phyloP scores from a whole-genome alignment of 1,140 invertebrate species.

The Pectinophora gossypiella region DNA sequence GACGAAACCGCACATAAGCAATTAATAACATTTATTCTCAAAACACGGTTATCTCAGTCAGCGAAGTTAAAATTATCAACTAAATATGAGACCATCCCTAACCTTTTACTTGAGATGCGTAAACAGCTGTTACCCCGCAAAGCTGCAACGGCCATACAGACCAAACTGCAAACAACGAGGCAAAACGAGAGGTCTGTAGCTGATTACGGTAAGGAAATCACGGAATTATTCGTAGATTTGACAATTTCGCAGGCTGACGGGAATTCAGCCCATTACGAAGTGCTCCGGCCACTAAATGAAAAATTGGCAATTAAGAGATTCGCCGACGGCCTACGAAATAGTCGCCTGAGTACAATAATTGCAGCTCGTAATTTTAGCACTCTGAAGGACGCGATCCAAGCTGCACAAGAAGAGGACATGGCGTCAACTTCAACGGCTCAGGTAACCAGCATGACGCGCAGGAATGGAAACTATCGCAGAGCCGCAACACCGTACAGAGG shows the following conservation, averaged over 20 bases:
- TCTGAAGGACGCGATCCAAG: constrained; percentile 11
- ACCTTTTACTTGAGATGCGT: constrained; percentile 12
- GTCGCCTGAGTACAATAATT: constrained; percentile 18
- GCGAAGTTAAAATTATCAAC: constrained; percentile 4
- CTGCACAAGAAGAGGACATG: constrained; percentile 12
- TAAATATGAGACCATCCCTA: constrained; percentile 7
- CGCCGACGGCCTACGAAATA: constrained; percentile 14
- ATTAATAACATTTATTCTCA: background rate
- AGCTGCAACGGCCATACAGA: constrained; percentile 10
- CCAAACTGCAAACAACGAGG: constrained; percentile 10
- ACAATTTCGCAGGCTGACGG: constrained; percentile 18
- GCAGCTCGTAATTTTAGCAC: constrained; percentile 14
- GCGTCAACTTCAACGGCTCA: background rate
- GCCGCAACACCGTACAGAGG: too few species aligned
- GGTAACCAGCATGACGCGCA: background rate
- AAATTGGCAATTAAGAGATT: constrained; percentile 4
- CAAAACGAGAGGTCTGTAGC: constrained; percentile 10
- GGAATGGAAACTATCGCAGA: too few species aligned
- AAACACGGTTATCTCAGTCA: background rate
- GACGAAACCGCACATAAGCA: too few species aligned
- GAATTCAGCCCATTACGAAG: constrained; percentile 1
- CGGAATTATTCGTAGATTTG: constrained; percentile 4
- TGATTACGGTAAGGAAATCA: constrained; percentile 15
- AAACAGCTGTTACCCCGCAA: constrained; percentile 12
- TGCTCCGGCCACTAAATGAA: constrained; percentile 15